phyloP scores from a whole-genome alignment of 1,140 invertebrate genomes.

The Apis mellifera region DNA sequence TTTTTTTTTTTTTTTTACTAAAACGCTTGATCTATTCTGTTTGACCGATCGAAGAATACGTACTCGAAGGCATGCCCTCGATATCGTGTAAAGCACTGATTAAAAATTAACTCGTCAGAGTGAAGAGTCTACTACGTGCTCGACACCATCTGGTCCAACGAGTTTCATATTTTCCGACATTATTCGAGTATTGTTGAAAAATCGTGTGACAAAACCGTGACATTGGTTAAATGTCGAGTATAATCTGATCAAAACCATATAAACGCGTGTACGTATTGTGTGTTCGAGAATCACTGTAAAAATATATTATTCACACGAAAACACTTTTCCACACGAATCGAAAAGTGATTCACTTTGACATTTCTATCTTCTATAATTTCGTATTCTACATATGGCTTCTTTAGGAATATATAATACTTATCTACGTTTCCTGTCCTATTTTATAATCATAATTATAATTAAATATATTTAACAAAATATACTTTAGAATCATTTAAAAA shows the following conservation, averaged over 20 bases:
- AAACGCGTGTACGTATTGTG: background rate
- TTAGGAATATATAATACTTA: no score
- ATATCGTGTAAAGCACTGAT: background rate
- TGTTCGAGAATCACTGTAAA: background rate
- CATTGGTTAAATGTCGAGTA: slow-evolving; percentile 16
- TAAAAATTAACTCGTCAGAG: slow-evolving; percentile 22
- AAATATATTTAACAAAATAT: no score
- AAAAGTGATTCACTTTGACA: background rate
- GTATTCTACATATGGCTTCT: background rate
- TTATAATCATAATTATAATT: no score
- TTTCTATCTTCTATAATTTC: background rate
- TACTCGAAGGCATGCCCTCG: background rate
- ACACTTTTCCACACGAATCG: background rate
- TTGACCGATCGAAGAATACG: background rate
- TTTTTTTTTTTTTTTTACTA: background rate
- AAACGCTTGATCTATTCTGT: background rate
- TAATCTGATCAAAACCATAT: slow-evolving; percentile 6
- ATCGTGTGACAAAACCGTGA: slow-evolving; percentile 3
- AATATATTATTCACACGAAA: background rate
- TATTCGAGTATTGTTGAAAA: slow-evolving; percentile 7
- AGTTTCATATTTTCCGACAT: slow-evolving; percentile 19
- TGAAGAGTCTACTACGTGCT: background rate
- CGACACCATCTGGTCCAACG: slow-evolving; percentile 12
- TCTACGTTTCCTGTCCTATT: no score
- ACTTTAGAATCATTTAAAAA: no score